phyloP scores from a whole-genome alignment of 2,888 invertebrate genomes.

The Strigamia maritima region DNA sequence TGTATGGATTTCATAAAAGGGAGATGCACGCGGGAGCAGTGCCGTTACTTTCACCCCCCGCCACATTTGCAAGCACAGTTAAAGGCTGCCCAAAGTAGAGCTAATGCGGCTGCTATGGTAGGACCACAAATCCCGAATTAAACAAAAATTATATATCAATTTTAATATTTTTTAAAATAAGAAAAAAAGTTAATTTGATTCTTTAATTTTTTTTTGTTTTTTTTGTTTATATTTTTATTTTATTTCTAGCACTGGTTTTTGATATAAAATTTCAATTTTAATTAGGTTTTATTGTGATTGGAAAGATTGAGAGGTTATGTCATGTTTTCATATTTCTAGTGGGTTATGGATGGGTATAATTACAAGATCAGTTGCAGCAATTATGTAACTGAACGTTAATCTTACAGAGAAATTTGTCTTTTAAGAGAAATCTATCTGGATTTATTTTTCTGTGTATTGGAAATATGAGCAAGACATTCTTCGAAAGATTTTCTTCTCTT shows the following conservation, averaged over 20 bases:
- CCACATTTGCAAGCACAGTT: constrained; percentile 99
- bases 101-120: constrained; percentile 53
- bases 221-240: constrained; percentile 39
- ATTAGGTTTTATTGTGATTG: neutral
- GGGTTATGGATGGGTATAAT: neutral
- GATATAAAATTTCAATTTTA: neutral
- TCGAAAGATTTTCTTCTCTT: constrained; percentile 18
- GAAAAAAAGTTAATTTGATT: constrained; percentile 11
- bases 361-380: too few species aligned
- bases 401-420: neutral
- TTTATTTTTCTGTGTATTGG: neutral
- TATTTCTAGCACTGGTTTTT: neutral
- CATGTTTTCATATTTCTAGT: neutral
- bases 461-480: neutral
- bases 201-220: constrained; percentile 39
- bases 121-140: constrained; percentile 43
- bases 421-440: neutral
- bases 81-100: constrained; percentile 82
- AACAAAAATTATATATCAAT: constrained; percentile 30
- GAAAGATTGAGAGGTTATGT: neutral
- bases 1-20: constrained; percentile 99
- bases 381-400: too few species aligned
- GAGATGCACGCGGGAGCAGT: constrained; percentile 98
- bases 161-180: neutral
- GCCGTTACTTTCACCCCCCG: constrained; percentile 99